Evolutionary conservation across 1,140 invertebrate species (phyloP), one percentile per base, ranked within the genome.

Genomic region (Drosophila athabasca): DNA sequence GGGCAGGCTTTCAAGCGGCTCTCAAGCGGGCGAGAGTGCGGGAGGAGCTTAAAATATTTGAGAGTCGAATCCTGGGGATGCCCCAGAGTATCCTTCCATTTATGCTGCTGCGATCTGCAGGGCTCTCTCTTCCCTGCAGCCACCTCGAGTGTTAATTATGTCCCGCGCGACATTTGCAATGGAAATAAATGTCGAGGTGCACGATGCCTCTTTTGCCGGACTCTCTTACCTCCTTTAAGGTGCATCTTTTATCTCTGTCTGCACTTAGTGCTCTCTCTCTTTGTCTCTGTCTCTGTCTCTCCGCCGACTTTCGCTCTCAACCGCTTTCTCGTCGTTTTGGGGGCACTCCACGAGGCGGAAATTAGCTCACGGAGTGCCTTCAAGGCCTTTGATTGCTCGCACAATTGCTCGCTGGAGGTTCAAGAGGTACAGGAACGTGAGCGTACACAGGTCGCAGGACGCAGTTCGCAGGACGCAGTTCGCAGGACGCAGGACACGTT

Each of bases 351-450:
- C 49, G 31, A 31, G 71, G 41, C 81, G 81, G 81, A 85, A 85
- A 85, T 85, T 85, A 75, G 81, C 64, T 84, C 66, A 52, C 46
- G 62, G 73, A 59, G 60, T 52, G 64, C 29, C 45, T 69, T 70
- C 61, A 61, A 77, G 31, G 11, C 60, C 51, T 77, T 72, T 74
- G 64, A 84, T 80, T 85, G 62, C 59, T 44, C 45, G 31, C 50
- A 51, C 45, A 58, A 58, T 55, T 39, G 41, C 41, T 35, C 17
- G 35, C 22, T 8, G 19, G n/a, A 3, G 29, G 31, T 29, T 50
- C 43, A 5, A 5, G 24, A 26, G 24, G 4, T 26, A 5, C 24
- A 5, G 24, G 4, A 26, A 26, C 24, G 24, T 26, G 24, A 26
- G 24, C 24, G 24, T 26, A 26, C 24, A 26, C 24, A 3, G n/a